Percentiles rank a stretch among this genome's conserved stretches.
Conservation (phyloP, 2,797 vertebrate genomes). For the Muscicapa comitata region DNA sequence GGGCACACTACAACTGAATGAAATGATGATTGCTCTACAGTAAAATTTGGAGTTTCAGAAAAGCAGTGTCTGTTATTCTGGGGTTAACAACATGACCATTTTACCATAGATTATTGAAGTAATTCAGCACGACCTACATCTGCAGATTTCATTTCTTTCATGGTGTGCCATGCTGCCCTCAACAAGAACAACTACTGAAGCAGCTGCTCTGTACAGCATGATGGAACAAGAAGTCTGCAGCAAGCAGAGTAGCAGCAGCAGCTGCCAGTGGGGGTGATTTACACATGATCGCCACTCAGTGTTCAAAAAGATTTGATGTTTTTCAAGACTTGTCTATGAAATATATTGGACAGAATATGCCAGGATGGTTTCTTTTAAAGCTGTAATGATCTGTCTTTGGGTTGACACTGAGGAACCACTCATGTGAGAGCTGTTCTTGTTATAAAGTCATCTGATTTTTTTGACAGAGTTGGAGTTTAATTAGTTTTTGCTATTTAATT, state of each 20-base stretch:
- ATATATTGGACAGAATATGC: slow-evolving; percentile 6
- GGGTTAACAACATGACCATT: slow-evolving; percentile 28
- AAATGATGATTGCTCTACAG: slow-evolving; percentile 4
- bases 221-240: slow-evolving; percentile 56
- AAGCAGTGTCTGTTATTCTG: slow-evolving; percentile 17
- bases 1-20: background rate
- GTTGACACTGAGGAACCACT: background rate
- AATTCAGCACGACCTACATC: slow-evolving; percentile 49
- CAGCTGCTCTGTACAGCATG: slow-evolving; percentile 63
- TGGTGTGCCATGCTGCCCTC: slow-evolving; percentile 60
- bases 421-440: background rate
- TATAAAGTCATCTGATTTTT: background rate
- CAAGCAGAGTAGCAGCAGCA: slow-evolving; percentile 55
- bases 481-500: slow-evolving; percentile 24
- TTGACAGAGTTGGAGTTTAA: background rate
- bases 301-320: slow-evolving; percentile 42
- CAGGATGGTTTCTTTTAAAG: background rate
- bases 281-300: slow-evolving; percentile 34
- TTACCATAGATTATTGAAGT: slow-evolving; percentile 47
- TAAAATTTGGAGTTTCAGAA: background rate
- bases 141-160: slow-evolving; percentile 64
- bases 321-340: slow-evolving; percentile 6
- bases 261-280: slow-evolving; percentile 55
- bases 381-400: background rate
- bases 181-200: slow-evolving; percentile 61